Base-by-base conservation (phyloP, 2,888 invertebrate genomes). In the Poecilus cupreus region DNA sequence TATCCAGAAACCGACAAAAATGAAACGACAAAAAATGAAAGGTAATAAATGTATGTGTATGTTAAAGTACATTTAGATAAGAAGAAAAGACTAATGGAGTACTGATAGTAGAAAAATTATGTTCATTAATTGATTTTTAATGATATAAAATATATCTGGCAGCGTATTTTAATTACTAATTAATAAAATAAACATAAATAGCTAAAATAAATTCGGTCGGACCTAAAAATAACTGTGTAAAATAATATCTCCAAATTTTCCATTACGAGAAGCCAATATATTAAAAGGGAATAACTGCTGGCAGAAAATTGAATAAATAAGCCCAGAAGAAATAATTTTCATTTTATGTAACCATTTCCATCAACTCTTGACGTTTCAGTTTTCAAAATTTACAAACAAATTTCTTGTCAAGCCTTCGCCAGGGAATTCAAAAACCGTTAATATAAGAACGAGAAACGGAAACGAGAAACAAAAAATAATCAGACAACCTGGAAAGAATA, bases 401-500 rank as follows among this genome's bases (percentile, higher is more conserved):
- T 77, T 54, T 78, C 46, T 64, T 64, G 78, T 64, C 78, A 78
- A 79, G 51, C 68, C 43, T 32, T 64, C 79, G 13, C 13, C 18
- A 51, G 79, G 68, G 79, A 79, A 11, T 51, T 79, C 79, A 64
- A 79, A 79, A 79, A 64, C 68, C 51, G 64, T 68, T 79, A 79
- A 79, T 79, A 68, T 18, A 79, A 70, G 51, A 70, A 79, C 11
- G 43, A 24, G 77, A 78, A 57, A 64, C 43, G 78, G 3, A 57
- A 64, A 78, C 37, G 43, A 60, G 77, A 68, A 74, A 70, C 37
- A 57, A 43, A 77, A 77, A 68, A 70, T 79, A 79, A 79, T 79
- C 68, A 70, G 46, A 46, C 70, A 79, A 79, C 64, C 43, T 37
- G 49, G 54, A 79, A 79, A 70, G 68, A 68, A 76, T 72, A 72